Base-by-base conservation (phyloP, 2,888 invertebrate species). In the Abscondita cerata region DNA sequence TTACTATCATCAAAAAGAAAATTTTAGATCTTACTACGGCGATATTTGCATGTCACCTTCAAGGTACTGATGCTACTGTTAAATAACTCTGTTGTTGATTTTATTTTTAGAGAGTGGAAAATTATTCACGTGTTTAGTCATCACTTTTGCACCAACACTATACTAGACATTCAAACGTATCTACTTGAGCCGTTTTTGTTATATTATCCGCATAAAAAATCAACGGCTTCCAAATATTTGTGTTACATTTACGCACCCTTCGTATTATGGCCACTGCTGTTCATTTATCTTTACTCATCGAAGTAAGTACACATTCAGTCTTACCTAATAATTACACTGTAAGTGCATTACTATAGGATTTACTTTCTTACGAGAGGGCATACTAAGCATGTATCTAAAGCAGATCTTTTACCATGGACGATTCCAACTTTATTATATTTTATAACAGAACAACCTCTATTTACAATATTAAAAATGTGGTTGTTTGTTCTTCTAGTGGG, bases 21-120 rank as follows among this genome's bases (percentile, higher is more conserved):
- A 88, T 75, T 91, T 89, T 84, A 85, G 91, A 58, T 92, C 92
- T 89, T 90, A 88, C 73, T 86, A 90, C 60, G 90, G 91, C 72
- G 90, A 92, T 72, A 79, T 93, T 63, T 83, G 85, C 15, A 75
- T 88, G 68, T 82, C 90, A 83, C 86, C 87, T 1, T 86, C 87
- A 51, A 83, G 84, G 88, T 87, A 76, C 25, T n/a, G 6, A 25
- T 25, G 25, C 25, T 6, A 25, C 6, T 2, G 4, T 2, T 48
- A 25, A 25, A 25, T 25, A 25, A 4, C 25, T 4, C 6, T 25
- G 25, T 6, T 25, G 6, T 4, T 34, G n/a, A 19, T 4, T 47
- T 19, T 18, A 47, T 47, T 47, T 47, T 13, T 15, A 68, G 67
- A 51, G 46, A 36, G 15, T 68, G 58, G 57, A 83, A 92, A 62